Evolutionary conservation across 2,113 vertebrate genomes (phyloP), one percentile per base, ranked within the genome.

Genomic region (Ploceus nigricollis): DNA sequence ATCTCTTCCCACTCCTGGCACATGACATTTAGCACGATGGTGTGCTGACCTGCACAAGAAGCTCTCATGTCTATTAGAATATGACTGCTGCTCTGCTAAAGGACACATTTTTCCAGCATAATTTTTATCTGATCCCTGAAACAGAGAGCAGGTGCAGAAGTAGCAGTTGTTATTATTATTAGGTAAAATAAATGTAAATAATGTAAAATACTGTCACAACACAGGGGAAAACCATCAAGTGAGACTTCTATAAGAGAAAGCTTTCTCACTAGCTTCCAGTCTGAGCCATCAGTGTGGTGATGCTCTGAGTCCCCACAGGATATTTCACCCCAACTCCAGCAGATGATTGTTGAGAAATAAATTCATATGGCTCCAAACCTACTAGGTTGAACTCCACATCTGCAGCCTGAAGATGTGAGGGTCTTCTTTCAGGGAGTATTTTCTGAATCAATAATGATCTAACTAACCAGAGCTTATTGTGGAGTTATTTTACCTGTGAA

Each of bases 11-110:
- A 0, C 15, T 70, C 11, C 64, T 83, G 42, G 13, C 3, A 65
- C 5, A 3, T 1, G 10, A 35, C 18, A 42, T 48, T 42, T 45
- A 58, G 27, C 23, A 30, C 0, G 0, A 18, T 22, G 40, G 20
- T 37, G 28, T 30, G 16, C 30, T 66, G 63, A 58, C 10, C 48
- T 80, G 71, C 35, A 40, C 15, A 6, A 3, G 50, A 73, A 80
- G 19, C 10, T 82, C 13, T 79, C 31, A 5, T 10, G 14, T 50
- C 64, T 47, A 1, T 4, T 51, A 33, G 21, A 64, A 42, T 14
- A 30, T 14, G 22, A 44, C 17, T 42, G 22, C 23, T 81, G 22
- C 60, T 51, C 5, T 13, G 1, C 27, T 66, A 68, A 58, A 83
- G 11, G 1, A 33, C 12, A 28, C 4, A 31, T 50, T 75, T 63